A percentile compares a stretch with the other conserved stretches of the same genome.
Conservation (phyloP, 1,140 invertebrate species). For the Hycleus cichorii region DNA sequence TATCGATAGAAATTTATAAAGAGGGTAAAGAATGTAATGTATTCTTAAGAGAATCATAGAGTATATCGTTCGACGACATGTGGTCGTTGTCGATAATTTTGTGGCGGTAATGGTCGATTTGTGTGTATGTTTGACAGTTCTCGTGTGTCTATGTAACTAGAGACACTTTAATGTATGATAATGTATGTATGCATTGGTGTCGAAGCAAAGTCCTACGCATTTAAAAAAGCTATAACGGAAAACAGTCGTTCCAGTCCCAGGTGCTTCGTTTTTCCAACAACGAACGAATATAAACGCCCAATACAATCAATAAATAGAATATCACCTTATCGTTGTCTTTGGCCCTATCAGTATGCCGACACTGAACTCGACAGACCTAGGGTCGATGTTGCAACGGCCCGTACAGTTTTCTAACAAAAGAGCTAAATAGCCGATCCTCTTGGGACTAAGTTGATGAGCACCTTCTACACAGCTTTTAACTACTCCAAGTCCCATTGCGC, state of each 20-base stretch:
- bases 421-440: constrained; percentile 26
- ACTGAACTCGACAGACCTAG: background rate
- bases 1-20: too few relatives aligned
- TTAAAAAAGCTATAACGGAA: constrained; percentile 10
- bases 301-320: constrained; percentile 28
- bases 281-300: constrained; percentile 28
- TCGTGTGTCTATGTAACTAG: constrained; percentile 11
- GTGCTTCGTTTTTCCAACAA: constrained; percentile 22
- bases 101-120: too few relatives aligned
- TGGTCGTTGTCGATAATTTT: too few relatives aligned
- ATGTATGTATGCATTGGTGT: constrained; percentile 13
- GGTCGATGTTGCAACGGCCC: constrained; percentile 16
- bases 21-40: too few relatives aligned
- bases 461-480: constrained; percentile 37
- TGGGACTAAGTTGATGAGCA: constrained; percentile 36
- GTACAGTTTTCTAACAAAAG: constrained; percentile 25
- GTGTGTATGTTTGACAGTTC: background rate
- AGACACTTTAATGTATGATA: constrained; percentile 14
- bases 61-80: too few relatives aligned
- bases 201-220: constrained; percentile 3
- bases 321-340: constrained; percentile 24
- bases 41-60: too few relatives aligned
- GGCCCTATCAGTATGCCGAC: constrained; percentile 17
- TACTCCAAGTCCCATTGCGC: constrained; percentile 33
- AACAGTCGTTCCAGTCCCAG: constrained; percentile 20